Percentiles rank a stretch among this genome's conserved stretches.
phyloP scores from a whole-genome alignment of 2,888 invertebrate genomes.

The Hirtodrosophila confusa region DNA sequence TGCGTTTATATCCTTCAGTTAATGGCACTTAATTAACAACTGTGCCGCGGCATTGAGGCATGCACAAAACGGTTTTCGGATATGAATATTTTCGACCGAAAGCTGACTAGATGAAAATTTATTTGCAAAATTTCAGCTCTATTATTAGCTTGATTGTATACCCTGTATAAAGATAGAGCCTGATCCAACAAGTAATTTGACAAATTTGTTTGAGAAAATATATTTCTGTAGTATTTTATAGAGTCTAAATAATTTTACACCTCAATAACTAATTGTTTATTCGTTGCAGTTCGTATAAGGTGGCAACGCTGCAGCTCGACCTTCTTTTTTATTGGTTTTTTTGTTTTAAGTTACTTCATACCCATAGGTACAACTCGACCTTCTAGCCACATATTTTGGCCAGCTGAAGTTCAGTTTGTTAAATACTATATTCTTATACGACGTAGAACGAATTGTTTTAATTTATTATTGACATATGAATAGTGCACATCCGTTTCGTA shows the following conservation, averaged over 20 bases:
- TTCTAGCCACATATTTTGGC: too few species aligned
- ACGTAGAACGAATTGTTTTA: too few species aligned
- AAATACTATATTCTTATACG: too few species aligned
- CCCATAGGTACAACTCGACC: too few species aligned
- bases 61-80: conserved; percentile 44
- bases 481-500: conserved; percentile 19
- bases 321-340: too few species aligned
- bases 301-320: too few species aligned
- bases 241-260: too few species aligned
- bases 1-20: conserved; percentile 83
- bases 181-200: neutral
- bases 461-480: conserved; percentile 24
- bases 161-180: neutral
- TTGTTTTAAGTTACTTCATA: too few species aligned
- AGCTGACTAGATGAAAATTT: conserved; percentile 47
- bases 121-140: conserved; percentile 23
- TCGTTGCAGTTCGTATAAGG: too few species aligned
- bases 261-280: too few species aligned
- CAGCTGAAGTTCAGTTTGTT: too few species aligned
- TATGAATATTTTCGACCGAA: conserved; percentile 13
- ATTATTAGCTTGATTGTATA: conserved; percentile 6
- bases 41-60: conserved; percentile 70
- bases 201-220: neutral
- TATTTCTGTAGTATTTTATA: neutral
- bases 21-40: conserved; percentile 80